Conservation (phyloP, 2,113 vertebrate genomes). For the Siniperca knerii region DNA sequence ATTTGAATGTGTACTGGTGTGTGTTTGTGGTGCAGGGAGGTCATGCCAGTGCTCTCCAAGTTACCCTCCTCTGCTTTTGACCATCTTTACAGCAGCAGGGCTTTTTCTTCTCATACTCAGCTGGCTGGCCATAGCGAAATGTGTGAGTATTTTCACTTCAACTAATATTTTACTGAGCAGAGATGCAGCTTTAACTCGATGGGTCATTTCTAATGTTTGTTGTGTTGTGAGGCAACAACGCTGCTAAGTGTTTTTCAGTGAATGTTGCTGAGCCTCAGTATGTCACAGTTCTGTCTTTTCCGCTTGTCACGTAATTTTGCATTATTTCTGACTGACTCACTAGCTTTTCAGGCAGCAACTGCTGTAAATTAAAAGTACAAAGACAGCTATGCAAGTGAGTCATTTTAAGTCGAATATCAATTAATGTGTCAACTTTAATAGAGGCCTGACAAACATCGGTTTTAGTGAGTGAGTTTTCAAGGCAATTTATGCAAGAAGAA, state of each 20-base stretch:
- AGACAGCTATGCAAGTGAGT: neutral
- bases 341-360: neutral
- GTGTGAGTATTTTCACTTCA: slow-evolving; percentile 68
- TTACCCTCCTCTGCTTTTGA: slow-evolving; percentile 65
- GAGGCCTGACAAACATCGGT: neutral
- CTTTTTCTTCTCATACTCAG: slow-evolving; percentile 62
- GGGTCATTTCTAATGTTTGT: neutral
- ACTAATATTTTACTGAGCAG: neutral
- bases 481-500: neutral
- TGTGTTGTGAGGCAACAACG: neutral
- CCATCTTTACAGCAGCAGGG: slow-evolving; percentile 56
- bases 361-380: neutral
- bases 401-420: neutral
- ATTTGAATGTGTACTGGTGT: slow-evolving; percentile 8
- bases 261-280: neutral
- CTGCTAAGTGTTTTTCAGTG: neutral
- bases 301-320: neutral
- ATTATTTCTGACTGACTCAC: neutral
- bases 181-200: neutral
- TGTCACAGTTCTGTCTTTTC: neutral
- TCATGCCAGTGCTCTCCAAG: slow-evolving; percentile 53
- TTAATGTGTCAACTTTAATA: slow-evolving; percentile 6
- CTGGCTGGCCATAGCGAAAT: slow-evolving; percentile 47
- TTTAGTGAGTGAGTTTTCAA: neutral
- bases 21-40: slow-evolving; percentile 55